A percentile compares a stretch with the other conserved stretches of the same genome.
These are phyloP conservation scores for Phenganax stokvisi DNA, from an alignment of 92 coral and sea anemone genomes.

Conservation along the genomic window DNA sequence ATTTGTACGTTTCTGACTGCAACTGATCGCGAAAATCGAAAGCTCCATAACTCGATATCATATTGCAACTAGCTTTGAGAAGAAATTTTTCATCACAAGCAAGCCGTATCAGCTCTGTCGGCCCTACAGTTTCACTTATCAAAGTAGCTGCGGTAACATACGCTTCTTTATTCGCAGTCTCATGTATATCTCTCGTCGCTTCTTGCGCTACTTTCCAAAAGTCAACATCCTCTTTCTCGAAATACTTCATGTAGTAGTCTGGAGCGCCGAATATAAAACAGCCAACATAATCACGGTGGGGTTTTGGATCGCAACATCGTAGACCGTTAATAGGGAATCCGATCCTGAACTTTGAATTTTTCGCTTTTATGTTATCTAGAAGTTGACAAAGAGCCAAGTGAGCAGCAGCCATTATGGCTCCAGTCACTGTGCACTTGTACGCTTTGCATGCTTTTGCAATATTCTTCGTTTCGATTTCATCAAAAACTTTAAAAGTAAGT, in stretches of 20 bases:
- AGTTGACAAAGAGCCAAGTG: conserved; percentile 24
- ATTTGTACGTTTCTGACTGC: background rate
- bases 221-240: background rate
- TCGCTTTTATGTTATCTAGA: background rate
- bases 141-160: background rate
- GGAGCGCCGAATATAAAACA: background rate
- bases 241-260: background rate
- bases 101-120: background rate
- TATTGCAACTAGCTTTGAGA: background rate
- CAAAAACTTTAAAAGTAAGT: conserved; percentile 5
- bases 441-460: background rate
- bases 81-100: background rate
- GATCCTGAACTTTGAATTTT: background rate
- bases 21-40: background rate
- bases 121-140: background rate
- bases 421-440: conserved; percentile 10
- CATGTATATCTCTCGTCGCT: background rate
- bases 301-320: conserved; percentile 8
- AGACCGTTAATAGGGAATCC: background rate
- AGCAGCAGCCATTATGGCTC: conserved; percentile 27
- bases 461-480: conserved; percentile 7
- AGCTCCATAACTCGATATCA: background rate
- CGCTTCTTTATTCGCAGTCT: background rate
- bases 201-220: conserved; percentile 20
- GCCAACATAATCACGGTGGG: conserved; percentile 17